Evolutionary conservation across 2,113 vertebrate species (phyloP).

Genomic region (Larimichthys polyactis): DNA sequence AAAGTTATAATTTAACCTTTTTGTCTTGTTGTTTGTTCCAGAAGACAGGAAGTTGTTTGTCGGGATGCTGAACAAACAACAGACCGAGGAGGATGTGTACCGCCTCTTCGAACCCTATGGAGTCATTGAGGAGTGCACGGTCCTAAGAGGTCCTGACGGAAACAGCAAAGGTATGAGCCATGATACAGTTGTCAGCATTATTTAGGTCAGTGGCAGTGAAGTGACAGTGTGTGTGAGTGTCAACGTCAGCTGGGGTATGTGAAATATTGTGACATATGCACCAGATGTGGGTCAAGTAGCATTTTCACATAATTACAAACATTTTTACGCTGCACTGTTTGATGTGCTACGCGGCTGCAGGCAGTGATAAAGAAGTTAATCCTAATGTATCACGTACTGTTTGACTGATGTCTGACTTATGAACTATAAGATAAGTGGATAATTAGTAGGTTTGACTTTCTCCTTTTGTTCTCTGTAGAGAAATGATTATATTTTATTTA

Average conservation of each 20-base stretch:
- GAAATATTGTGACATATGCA: conserved; percentile 49
- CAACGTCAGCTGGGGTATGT: conserved; percentile 12
- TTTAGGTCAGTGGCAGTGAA: conserved; percentile 66
- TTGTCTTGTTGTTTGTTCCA: conserved; percentile 81
- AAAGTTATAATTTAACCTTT: conserved; percentile 66
- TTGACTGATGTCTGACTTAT: conserved; percentile 17
- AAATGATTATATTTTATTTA: neutral
- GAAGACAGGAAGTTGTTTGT: conserved; percentile 97
- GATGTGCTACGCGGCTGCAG: conserved; percentile 18
- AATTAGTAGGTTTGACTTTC: conserved; percentile 20
- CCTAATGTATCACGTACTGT: neutral
- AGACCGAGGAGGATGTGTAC: conserved; percentile 98
- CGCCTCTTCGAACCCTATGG: conserved; percentile 98
- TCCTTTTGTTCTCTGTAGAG: neutral
- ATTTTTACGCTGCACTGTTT: conserved; percentile 8
- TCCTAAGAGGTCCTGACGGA: conserved; percentile 96
- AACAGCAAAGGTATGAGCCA: conserved; percentile 96
- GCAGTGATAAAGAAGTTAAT: conserved; percentile 3
- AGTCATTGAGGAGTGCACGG: conserved; percentile 98
- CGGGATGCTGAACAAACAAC: conserved; percentile 99
- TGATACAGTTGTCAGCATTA: conserved; percentile 61
- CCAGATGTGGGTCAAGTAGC: conserved; percentile 63
- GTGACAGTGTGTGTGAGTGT: conserved; percentile 41
- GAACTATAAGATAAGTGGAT: neutral
- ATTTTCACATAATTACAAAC: conserved; percentile 36